Evolutionary conservation across 1,140 invertebrate species (phyloP).

Genomic region (Drosophila bipectinata): DNA sequence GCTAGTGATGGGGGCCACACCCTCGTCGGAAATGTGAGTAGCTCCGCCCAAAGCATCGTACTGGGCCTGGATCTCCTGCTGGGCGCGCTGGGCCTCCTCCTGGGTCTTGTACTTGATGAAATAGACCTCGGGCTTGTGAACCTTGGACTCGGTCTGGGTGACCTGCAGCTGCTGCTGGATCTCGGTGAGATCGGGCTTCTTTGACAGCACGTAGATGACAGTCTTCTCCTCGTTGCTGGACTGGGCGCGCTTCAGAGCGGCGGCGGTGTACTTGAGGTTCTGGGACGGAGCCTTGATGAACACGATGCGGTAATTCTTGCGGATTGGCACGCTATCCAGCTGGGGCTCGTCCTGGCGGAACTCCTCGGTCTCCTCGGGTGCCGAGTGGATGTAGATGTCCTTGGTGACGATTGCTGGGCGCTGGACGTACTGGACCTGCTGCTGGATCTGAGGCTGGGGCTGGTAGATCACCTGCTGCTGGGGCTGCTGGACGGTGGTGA

Average conservation of each 20-base stretch:
- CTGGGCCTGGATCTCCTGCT: constrained; percentile 82
- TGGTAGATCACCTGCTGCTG: constrained; percentile 32
- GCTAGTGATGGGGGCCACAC: constrained; percentile 75
- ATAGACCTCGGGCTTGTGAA: constrained; percentile 90
- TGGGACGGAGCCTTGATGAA: constrained; percentile 93
- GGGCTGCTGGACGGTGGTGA: constrained; percentile 17
- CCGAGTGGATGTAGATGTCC: constrained; percentile 81
- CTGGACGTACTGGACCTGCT: constrained; percentile 60
- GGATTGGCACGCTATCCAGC: constrained; percentile 84
- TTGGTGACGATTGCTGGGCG: constrained; percentile 80
- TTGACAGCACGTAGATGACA: constrained; percentile 93
- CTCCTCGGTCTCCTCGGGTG: constrained; percentile 79
- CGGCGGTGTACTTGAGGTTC: constrained; percentile 87
- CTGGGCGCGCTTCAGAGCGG: constrained; percentile 86
- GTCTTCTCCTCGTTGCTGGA: constrained; percentile 92
- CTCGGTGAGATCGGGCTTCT: constrained; percentile 85
- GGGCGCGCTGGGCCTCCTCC: constrained; percentile 84
- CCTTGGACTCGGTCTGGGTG: constrained; percentile 67
- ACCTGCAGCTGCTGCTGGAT: constrained; percentile 75
- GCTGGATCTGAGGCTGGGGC: constrained; percentile 13
- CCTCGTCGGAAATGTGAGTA: constrained; percentile 79
- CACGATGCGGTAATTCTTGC: constrained; percentile 94
- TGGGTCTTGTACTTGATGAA: constrained; percentile 90
- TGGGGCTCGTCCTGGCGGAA: constrained; percentile 41
- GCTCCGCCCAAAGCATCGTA: constrained; percentile 79